Conservation (phyloP, 1,140 invertebrate genomes). For the Anoplophora glabripennis region DNA sequence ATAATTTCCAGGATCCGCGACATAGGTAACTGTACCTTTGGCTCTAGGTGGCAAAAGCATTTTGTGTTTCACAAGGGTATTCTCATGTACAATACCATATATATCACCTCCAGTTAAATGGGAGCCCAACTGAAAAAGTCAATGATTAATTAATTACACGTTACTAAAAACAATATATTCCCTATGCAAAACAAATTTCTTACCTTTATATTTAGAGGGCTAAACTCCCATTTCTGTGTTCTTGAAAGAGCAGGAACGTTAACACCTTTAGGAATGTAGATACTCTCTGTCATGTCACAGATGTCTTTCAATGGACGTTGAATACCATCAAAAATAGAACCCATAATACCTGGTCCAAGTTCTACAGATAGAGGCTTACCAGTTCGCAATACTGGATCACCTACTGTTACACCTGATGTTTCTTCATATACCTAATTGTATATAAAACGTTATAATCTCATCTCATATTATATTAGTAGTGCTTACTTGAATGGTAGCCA, state of each 20-base stretch:
- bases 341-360: slow-evolving; percentile 98
- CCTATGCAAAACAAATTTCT: not conserved
- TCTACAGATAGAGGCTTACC: slow-evolving; percentile 98
- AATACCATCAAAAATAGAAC: slow-evolving; percentile 99
- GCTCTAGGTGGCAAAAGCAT: slow-evolving; percentile 91
- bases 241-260: slow-evolving; percentile 90
- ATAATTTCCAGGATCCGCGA: slow-evolving; percentile 94
- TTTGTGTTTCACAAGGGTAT: slow-evolving; percentile 95
- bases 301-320: slow-evolving; percentile 98
- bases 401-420: slow-evolving; percentile 98
- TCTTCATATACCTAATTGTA: slow-evolving; percentile 78
- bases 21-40: slow-evolving; percentile 93
- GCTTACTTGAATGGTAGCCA: slow-evolving; percentile 94
- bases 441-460: not conserved
- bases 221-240: slow-evolving; percentile 88
- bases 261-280: slow-evolving; percentile 99
- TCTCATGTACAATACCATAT: slow-evolving; percentile 95
- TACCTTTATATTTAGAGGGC: slow-evolving; percentile 82
- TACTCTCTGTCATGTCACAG: slow-evolving; percentile 87
- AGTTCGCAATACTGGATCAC: slow-evolving; percentile 96
- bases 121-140: slow-evolving; percentile 68
- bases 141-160: not conserved
- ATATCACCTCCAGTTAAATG: slow-evolving; percentile 98
- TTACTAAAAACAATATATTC: not conserved
- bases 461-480: not conserved